phyloP scores from a whole-genome alignment of 1,140 invertebrate species.

The Drosophila pallidifrons region DNA sequence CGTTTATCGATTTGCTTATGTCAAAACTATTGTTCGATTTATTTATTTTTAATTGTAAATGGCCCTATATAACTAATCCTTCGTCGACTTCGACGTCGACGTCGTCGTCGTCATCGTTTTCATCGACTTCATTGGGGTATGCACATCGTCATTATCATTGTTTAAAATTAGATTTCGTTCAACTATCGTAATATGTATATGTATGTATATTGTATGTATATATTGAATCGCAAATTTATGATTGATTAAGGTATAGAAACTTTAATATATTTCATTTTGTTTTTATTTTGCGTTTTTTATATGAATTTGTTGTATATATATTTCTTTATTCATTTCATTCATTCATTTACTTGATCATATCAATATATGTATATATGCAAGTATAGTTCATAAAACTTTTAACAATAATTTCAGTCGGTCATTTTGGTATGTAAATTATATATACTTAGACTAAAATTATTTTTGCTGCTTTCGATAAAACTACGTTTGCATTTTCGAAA shows the following conservation, averaged over 20 bases:
- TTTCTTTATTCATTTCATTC: slow-evolving; percentile 54
- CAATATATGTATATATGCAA: slow-evolving; percentile 82
- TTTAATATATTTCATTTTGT: slow-evolving; percentile 66
- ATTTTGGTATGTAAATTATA: slow-evolving; percentile 81
- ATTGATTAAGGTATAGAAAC: slow-evolving; percentile 77
- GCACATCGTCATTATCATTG: slow-evolving; percentile 6
- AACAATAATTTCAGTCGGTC: slow-evolving; percentile 84
- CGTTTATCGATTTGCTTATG: slow-evolving; percentile 22
- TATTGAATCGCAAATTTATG: slow-evolving; percentile 77
- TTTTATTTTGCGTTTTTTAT: slow-evolving; percentile 19
- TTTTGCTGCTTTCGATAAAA: slow-evolving; percentile 50
- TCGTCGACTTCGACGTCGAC: slow-evolving; percentile 5
- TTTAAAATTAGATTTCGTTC: slow-evolving; percentile 63
- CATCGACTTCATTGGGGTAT: slow-evolving; percentile 16
- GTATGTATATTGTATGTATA: slow-evolving; percentile 51
- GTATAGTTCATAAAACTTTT: slow-evolving; percentile 83
- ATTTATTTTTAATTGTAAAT: slow-evolving; percentile 60
- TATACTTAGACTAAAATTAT: slow-evolving; percentile 73
- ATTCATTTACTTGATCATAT: slow-evolving; percentile 79
- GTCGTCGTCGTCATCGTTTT: slow-evolving; percentile 10
- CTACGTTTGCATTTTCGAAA: slow-evolving; percentile 51
- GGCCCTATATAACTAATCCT: slow-evolving; percentile 59
- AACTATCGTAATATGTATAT: slow-evolving; percentile 62
- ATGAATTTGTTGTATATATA: slow-evolving; percentile 74
- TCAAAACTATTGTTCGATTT: slow-evolving; percentile 64